phyloP scores from a whole-genome alignment of 1,140 invertebrate genomes.

The Belonocnema kinseyi region DNA sequence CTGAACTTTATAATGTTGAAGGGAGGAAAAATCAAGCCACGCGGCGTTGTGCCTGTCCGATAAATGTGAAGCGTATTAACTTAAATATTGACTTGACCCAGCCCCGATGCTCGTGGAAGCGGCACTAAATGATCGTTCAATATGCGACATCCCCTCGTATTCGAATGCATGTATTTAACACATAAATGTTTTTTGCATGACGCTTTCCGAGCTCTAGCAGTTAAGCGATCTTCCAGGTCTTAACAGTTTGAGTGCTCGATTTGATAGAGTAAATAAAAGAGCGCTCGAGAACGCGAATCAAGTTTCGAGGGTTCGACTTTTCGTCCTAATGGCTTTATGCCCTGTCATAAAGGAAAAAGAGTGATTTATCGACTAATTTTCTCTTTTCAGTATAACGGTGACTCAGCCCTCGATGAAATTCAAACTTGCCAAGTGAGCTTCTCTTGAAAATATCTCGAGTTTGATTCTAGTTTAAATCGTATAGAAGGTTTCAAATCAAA shows the following conservation, averaged over 20 bases:
- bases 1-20: conserved; percentile 53
- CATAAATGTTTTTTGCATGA: conserved; percentile 1
- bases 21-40: conserved; percentile 15
- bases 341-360: not conserved
- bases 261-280: conserved; percentile 7
- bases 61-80: conserved; percentile 55
- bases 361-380: conserved; percentile 17
- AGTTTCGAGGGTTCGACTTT: conserved; percentile 8
- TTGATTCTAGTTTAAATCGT: too few species aligned
- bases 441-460: too few species aligned
- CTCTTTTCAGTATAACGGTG: conserved; percentile 13
- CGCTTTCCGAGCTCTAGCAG: not conserved
- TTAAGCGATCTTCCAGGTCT: conserved; percentile 10
- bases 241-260: conserved; percentile 22
- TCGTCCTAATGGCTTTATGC: conserved; percentile 11
- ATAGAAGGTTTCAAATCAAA: too few species aligned
- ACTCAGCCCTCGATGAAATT: not conserved
- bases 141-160: conserved; percentile 45
- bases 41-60: conserved; percentile 50
- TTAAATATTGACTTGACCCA: conserved; percentile 58
- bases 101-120: conserved; percentile 49
- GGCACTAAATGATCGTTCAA: conserved; percentile 56
- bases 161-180: conserved; percentile 40
- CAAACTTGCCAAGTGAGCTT: too few species aligned
- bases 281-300: conserved; percentile 12